Conservation (phyloP, 1,140 invertebrate genomes). For the Ceratina japonica region DNA sequence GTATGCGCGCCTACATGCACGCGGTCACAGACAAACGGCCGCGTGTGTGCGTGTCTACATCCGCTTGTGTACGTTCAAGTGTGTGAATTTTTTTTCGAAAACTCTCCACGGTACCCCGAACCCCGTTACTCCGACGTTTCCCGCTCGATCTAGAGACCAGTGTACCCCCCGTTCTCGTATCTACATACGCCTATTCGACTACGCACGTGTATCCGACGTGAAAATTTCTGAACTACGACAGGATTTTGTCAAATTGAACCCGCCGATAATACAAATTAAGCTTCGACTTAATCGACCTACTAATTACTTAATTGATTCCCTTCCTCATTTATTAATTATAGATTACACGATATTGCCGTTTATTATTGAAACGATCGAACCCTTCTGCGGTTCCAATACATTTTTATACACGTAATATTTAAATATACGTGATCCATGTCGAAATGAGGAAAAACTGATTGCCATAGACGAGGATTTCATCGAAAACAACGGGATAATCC, state of each 20-base stretch:
- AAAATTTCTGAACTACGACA: not conserved
- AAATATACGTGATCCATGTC: not conserved
- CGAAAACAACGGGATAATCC: not conserved
- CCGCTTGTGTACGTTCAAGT: not conserved
- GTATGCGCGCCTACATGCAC: slow-evolving; percentile 22
- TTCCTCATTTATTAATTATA: no score
- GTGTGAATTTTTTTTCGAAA: slow-evolving; percentile 39
- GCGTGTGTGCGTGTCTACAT: no score
- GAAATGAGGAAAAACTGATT: not conserved
- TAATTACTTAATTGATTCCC: no score
- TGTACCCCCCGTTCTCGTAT: not conserved
- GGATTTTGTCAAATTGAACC: not conserved
- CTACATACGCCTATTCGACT: not conserved
- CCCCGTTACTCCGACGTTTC: not conserved
- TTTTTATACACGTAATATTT: no score
- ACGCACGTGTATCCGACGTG: not conserved
- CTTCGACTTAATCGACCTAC: not conserved
- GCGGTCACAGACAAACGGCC: not conserved
- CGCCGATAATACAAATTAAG: not conserved
- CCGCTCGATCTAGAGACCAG: not conserved
- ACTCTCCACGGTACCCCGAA: not conserved
- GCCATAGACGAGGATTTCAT: not conserved
- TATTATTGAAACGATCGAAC: no score
- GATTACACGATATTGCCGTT: no score
- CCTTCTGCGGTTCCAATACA: no score